Percentiles rank a stretch among this genome's conserved stretches.
Evolutionary conservation across 2,888 invertebrate genomes (phyloP).

Genomic region (Synergus japonicus): DNA sequence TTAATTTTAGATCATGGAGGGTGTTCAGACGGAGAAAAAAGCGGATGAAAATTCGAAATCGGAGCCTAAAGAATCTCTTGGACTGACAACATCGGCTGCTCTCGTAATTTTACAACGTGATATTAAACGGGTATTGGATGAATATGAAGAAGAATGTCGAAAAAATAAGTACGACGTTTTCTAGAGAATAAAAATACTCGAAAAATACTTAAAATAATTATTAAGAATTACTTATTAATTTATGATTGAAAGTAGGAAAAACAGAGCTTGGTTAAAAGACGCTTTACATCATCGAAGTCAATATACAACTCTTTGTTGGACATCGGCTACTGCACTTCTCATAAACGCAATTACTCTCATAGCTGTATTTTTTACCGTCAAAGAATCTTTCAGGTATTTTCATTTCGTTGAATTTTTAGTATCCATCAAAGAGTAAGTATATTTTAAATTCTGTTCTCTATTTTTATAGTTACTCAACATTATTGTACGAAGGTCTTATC

Average conservation of each 20-base stretch:
- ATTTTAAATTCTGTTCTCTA: slow-evolving; percentile 49
- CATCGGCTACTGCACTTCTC: slow-evolving; percentile 81
- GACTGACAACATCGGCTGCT: slow-evolving; percentile 84
- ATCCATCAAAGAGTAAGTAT: slow-evolving; percentile 15
- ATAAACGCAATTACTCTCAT: slow-evolving; percentile 80
- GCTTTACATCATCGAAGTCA: slow-evolving; percentile 80
- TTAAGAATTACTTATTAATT: slow-evolving; percentile 49
- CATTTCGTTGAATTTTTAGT: slow-evolving; percentile 37
- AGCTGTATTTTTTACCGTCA: slow-evolving; percentile 72
- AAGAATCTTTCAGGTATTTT: slow-evolving; percentile 55
- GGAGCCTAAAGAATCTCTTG: slow-evolving; percentile 70
- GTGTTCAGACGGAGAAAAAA: slow-evolving; percentile 56
- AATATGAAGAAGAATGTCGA: slow-evolving; percentile 81
- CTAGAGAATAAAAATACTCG: slow-evolving; percentile 5
- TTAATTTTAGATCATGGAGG: slow-evolving; percentile 63
- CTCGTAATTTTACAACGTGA: slow-evolving; percentile 85
- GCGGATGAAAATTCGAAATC: slow-evolving; percentile 55
- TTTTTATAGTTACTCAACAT: slow-evolving; percentile 74
- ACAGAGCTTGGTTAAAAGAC: slow-evolving; percentile 79
- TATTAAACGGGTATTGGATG: slow-evolving; percentile 82
- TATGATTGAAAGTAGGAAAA: slow-evolving; percentile 72
- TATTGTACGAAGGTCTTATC: slow-evolving; percentile 80
- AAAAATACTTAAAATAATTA: not conserved
- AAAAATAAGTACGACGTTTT: slow-evolving; percentile 78
- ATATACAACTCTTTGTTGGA: slow-evolving; percentile 84